Conservation (phyloP, 2,888 invertebrate species). For the Mechanitis messenoides region DNA sequence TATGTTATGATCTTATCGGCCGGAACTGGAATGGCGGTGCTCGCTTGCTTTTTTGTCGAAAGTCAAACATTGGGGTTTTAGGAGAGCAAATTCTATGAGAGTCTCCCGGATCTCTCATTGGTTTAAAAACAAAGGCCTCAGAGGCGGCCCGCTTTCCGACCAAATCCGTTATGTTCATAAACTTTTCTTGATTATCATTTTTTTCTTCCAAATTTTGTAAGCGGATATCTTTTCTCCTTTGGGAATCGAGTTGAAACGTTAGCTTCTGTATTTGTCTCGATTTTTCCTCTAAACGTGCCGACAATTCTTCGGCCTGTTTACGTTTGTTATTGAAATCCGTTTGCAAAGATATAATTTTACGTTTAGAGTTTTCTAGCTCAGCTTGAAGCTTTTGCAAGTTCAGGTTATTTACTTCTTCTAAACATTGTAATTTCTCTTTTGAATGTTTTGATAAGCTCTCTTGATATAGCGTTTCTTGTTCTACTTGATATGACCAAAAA, state of each 20-base stretch:
- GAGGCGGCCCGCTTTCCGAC: conserved; percentile 55
- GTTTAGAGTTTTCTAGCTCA: conserved; percentile 66
- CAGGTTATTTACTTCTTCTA: conserved; percentile 65
- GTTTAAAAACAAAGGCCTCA: conserved; percentile 61
- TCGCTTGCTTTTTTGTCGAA: conserved; percentile 49
- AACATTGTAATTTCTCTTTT: conserved; percentile 62
- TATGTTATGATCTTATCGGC: conserved; percentile 49
- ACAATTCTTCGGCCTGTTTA: conserved; percentile 65
- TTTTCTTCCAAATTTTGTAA: conserved; percentile 44
- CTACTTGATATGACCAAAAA: conserved; percentile 74
- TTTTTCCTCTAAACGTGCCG: conserved; percentile 63
- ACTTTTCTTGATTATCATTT: conserved; percentile 50
- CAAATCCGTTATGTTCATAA: conserved; percentile 65
- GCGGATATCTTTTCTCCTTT: conserved; percentile 60
- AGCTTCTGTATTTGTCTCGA: conserved; percentile 67
- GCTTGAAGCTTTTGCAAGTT: conserved; percentile 68
- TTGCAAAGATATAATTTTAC: conserved; percentile 63
- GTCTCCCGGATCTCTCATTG: conserved; percentile 53
- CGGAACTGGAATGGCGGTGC: conserved; percentile 55
- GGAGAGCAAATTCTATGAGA: conserved; percentile 55
- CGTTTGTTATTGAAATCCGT: conserved; percentile 62
- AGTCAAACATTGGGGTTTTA: conserved; percentile 65
- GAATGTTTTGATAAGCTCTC: conserved; percentile 67
- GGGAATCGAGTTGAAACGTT: conserved; percentile 62
- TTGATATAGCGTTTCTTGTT: conserved; percentile 71